Conservation (phyloP, 2,888 invertebrate genomes). For the Bugula neritina region DNA sequence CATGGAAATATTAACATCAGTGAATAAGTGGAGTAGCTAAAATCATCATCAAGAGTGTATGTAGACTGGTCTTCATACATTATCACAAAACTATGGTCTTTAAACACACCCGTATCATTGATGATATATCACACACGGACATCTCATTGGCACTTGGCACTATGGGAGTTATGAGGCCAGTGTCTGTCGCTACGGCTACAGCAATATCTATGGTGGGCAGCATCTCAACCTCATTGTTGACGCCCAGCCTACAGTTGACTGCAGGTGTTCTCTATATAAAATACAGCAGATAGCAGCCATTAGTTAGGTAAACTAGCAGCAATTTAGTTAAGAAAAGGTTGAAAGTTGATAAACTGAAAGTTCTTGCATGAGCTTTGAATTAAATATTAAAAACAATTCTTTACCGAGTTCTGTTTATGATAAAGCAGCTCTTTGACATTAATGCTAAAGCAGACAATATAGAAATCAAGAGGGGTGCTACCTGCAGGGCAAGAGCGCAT, state of each 20-base stretch:
- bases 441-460: too few relatives aligned
- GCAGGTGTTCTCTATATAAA: constrained; percentile 48
- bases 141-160: constrained; percentile 76
- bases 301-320: too few relatives aligned
- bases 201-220: constrained; percentile 72
- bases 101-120: constrained; percentile 60
- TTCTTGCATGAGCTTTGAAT: too few relatives aligned
- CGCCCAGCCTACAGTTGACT: constrained; percentile 52
- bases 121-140: constrained; percentile 58
- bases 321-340: too few relatives aligned
- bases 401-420: too few relatives aligned
- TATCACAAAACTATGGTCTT: too few relatives aligned
- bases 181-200: constrained; percentile 89
- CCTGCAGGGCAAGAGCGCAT: constrained; percentile 60
- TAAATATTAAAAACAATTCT: too few relatives aligned
- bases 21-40: constrained; percentile 1
- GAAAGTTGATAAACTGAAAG: too few relatives aligned
- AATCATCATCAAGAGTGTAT: background rate
- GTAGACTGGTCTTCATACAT: too few relatives aligned
- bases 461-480: too few relatives aligned
- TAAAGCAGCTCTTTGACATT: too few relatives aligned
- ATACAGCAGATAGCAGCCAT: too few relatives aligned
- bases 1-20: constrained; percentile 52
- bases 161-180: constrained; percentile 91
- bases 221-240: constrained; percentile 33